phyloP scores from a whole-genome alignment of 2,113 vertebrate genomes.

The Rutilus rutilus region DNA sequence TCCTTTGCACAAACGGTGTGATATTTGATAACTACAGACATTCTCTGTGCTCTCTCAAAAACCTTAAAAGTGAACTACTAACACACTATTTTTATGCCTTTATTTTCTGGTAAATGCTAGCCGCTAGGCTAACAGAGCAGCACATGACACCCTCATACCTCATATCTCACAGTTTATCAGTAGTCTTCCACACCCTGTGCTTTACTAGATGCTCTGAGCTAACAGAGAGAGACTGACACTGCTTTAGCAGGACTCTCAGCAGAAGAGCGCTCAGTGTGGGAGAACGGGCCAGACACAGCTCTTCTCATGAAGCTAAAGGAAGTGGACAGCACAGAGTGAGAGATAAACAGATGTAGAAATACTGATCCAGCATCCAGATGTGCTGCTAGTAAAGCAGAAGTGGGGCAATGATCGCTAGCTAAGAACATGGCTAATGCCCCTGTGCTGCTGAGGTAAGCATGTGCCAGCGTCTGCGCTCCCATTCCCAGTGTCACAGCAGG shows the following conservation, averaged over 20 bases:
- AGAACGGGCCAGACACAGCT: background rate
- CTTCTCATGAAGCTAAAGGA: background rate
- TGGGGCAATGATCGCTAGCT: too few relatives aligned
- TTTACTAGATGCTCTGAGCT: background rate
- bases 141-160: background rate
- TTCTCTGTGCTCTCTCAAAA: too few relatives aligned
- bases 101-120: background rate
- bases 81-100: too few relatives aligned
- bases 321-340: background rate
- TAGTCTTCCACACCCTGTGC: background rate
- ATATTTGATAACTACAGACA: too few relatives aligned
- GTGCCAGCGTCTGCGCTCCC: background rate
- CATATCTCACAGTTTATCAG: background rate
- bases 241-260: too few relatives aligned
- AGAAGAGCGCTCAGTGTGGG: too few relatives aligned
- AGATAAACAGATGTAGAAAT: background rate
- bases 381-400: too few relatives aligned
- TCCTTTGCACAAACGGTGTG: too few relatives aligned
- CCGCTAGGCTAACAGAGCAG: background rate
- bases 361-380: too few relatives aligned
- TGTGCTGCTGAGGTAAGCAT: background rate
- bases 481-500: background rate
- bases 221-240: background rate
- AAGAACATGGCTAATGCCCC: background rate
- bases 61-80: too few relatives aligned